These are phyloP conservation scores for Xylocampa areola DNA, from an alignment of 2,888 invertebrate genomes.

Conservation along the genomic window DNA sequence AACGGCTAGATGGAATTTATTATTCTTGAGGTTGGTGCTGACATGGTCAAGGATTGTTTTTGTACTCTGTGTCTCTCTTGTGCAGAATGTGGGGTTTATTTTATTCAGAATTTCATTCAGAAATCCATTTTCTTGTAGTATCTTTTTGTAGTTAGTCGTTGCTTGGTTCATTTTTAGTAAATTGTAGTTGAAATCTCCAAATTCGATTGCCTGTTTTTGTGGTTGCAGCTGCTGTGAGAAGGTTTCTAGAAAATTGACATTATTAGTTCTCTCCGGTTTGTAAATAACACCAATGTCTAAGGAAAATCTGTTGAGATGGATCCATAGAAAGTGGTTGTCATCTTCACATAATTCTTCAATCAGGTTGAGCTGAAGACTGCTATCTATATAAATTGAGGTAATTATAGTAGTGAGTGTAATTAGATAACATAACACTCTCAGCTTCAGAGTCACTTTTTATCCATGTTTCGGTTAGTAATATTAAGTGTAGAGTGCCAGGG, in stretches of 20 bases:
- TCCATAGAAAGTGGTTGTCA: too few relatives aligned
- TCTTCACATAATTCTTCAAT: conserved; percentile 3
- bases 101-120: conserved; percentile 1
- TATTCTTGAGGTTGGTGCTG: not conserved
- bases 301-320: too few relatives aligned
- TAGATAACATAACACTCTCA: conserved; percentile 4
- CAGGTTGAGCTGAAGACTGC: not conserved
- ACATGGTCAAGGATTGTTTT: conserved; percentile 5
- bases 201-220: conserved; percentile 1
- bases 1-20: conserved; percentile 2
- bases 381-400: conserved; percentile 10
- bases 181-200: conserved; percentile 1
- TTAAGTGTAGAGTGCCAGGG: conserved; percentile 3
- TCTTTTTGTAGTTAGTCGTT: not conserved
- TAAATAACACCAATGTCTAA: too few relatives aligned
- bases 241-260: not conserved
- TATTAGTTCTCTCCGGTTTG: conserved; percentile 6
- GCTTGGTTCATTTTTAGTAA: too few relatives aligned
- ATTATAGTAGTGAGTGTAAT: conserved; percentile 20
- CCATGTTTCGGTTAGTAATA: conserved; percentile 19
- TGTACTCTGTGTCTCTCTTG: not conserved
- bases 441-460: conserved; percentile 17
- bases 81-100: not conserved
- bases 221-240: not conserved
- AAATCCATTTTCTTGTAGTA: not conserved